Evolutionary conservation across 2,797 vertebrate species (phyloP).

Genomic region (Pseudochirops cupreus): DNA sequence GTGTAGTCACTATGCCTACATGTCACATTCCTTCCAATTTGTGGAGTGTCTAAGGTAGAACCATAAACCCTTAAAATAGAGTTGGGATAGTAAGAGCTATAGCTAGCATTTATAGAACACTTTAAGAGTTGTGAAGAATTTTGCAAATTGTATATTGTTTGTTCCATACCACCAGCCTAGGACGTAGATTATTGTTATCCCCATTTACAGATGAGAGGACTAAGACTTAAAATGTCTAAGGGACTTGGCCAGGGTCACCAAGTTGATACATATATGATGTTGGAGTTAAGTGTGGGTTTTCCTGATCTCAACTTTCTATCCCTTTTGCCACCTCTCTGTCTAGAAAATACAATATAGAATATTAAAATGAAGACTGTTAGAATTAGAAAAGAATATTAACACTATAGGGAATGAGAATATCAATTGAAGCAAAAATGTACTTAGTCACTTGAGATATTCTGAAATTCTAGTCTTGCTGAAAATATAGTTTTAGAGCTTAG

Average conservation of each 20-base stretch:
- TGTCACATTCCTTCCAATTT: neutral
- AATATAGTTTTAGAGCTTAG: neutral
- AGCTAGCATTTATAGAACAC: neutral
- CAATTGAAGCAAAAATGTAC: neutral
- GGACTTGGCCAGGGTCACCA: neutral
- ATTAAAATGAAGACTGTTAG: neutral
- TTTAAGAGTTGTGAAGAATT: neutral
- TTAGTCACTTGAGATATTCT: neutral
- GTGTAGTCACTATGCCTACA: neutral
- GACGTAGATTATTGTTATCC: neutral
- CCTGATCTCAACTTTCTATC: neutral
- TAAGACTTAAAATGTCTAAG: neutral
- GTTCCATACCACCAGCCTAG: neutral
- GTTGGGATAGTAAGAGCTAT: neutral
- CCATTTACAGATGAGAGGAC: neutral
- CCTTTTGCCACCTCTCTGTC: neutral
- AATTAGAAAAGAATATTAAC: neutral
- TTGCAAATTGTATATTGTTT: neutral
- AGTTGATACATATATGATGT: neutral
- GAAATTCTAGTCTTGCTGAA: neutral
- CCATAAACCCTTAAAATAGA: neutral
- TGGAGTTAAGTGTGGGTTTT: neutral
- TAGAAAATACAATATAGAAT: neutral
- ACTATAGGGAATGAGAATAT: neutral
- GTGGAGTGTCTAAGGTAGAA: neutral